These are phyloP conservation scores for Garrulus glandarius DNA, from an alignment of 2,797 vertebrate species.

Conservation along the genomic window DNA sequence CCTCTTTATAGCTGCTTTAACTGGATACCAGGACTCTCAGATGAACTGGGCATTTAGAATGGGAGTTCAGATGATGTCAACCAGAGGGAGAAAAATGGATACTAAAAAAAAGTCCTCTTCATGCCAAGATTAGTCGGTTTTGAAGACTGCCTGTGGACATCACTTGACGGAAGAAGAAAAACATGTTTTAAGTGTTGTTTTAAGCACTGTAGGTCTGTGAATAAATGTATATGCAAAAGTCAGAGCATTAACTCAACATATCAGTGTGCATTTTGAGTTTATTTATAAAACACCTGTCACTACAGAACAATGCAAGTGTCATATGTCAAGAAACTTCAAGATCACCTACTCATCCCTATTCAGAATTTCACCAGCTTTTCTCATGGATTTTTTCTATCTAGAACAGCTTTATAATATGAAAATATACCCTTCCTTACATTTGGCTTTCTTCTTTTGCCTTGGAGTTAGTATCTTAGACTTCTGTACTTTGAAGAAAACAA, in stretches of 20 bases:
- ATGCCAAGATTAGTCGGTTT: neutral
- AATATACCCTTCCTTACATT: neutral
- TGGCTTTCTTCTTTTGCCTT: neutral
- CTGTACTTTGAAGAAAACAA: neutral
- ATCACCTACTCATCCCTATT: neutral
- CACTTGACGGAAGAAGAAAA: slow-evolving; percentile 18
- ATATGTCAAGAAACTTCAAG: neutral
- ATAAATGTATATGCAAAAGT: neutral
- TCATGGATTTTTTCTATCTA: neutral
- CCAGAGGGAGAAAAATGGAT: neutral
- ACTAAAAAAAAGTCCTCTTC: neutral
- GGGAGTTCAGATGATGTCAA: neutral
- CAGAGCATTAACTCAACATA: neutral
- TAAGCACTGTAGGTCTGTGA: neutral
- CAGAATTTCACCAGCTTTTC: neutral
- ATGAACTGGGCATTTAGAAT: slow-evolving; percentile 1
- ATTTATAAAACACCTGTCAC: neutral
- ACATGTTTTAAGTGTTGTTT: neutral
- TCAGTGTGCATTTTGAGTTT: neutral
- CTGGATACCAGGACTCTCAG: neutral
- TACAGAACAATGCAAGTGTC: neutral
- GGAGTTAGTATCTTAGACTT: neutral
- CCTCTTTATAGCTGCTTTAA: neutral
- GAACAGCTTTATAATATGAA: neutral
- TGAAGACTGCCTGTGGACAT: slow-evolving; percentile 10